These are phyloP conservation scores for Heliconius aoede DNA, from an alignment of 2,888 invertebrate genomes.

Conservation along the genomic window DNA sequence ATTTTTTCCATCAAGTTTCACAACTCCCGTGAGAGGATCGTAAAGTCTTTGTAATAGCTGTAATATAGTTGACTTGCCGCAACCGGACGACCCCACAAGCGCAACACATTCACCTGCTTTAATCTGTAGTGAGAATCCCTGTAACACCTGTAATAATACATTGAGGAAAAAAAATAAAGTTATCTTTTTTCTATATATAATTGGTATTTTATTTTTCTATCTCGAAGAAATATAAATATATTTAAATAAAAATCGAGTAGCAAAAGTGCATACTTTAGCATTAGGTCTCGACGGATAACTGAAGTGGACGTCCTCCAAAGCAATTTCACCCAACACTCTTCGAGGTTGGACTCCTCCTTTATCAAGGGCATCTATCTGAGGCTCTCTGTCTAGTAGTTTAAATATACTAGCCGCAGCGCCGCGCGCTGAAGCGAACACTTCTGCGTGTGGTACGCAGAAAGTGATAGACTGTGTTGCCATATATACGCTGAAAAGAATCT, in stretches of 20 bases:
- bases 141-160: slow-evolving; percentile 80
- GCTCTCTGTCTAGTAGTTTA: slow-evolving; percentile 87
- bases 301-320: slow-evolving; percentile 88
- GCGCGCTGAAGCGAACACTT: slow-evolving; percentile 88
- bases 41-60: slow-evolving; percentile 90
- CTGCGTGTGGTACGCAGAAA: slow-evolving; percentile 88
- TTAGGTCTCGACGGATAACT: slow-evolving; percentile 91
- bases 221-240: neutral
- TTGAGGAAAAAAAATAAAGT: neutral
- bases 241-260: neutral
- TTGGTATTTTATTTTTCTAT: neutral
- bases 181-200: neutral
- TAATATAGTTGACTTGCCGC: slow-evolving; percentile 91
- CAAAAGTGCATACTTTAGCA: slow-evolving; percentile 79
- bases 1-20: slow-evolving; percentile 87
- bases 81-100: slow-evolving; percentile 89
- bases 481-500: slow-evolving; percentile 89
- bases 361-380: slow-evolving; percentile 87
- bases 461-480: slow-evolving; percentile 91
- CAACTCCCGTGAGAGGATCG: slow-evolving; percentile 84
- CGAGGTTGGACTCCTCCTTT: slow-evolving; percentile 84
- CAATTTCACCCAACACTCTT: slow-evolving; percentile 86
- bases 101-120: slow-evolving; percentile 88
- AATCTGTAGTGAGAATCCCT: slow-evolving; percentile 86
- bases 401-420: slow-evolving; percentile 90